Evolutionary conservation across 2,113 vertebrate genomes (phyloP).

Genomic region (Peromyscus californicus): DNA sequence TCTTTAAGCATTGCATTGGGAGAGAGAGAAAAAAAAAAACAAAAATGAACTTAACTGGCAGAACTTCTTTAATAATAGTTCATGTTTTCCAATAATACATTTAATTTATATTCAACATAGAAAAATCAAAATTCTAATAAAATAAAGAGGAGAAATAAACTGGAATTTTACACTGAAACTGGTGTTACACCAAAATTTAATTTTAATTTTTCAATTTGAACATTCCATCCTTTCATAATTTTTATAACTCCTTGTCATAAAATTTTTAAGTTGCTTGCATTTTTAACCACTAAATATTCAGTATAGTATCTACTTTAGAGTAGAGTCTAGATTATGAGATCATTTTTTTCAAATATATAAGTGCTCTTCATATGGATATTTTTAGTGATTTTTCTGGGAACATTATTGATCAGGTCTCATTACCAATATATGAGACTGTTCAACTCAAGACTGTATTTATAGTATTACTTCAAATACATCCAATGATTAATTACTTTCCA

Average conservation of each 20-base stretch:
- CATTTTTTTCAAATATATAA: background rate
- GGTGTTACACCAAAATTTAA: background rate
- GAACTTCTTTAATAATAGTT: background rate
- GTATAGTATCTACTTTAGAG: background rate
- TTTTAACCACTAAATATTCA: constrained; percentile 16
- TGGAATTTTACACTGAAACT: background rate
- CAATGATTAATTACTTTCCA: constrained; percentile 6
- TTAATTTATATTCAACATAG: background rate
- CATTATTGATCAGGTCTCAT: background rate
- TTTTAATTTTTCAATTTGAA: background rate
- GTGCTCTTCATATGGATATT: background rate
- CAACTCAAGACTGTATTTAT: background rate
- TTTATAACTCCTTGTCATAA: background rate
- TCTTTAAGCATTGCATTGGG: background rate
- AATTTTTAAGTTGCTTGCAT: background rate
- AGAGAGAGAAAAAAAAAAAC: background rate
- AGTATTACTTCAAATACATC: background rate
- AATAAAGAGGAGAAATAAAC: background rate
- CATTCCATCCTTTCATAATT: background rate
- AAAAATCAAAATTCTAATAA: constrained; percentile 3
- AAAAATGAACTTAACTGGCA: background rate
- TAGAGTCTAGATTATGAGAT: background rate
- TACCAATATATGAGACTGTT: background rate
- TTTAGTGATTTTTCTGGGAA: background rate
- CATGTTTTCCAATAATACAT: background rate